Conservation (phyloP, 2,888 invertebrate genomes). For the Pristionchus exspectatus region DNA sequence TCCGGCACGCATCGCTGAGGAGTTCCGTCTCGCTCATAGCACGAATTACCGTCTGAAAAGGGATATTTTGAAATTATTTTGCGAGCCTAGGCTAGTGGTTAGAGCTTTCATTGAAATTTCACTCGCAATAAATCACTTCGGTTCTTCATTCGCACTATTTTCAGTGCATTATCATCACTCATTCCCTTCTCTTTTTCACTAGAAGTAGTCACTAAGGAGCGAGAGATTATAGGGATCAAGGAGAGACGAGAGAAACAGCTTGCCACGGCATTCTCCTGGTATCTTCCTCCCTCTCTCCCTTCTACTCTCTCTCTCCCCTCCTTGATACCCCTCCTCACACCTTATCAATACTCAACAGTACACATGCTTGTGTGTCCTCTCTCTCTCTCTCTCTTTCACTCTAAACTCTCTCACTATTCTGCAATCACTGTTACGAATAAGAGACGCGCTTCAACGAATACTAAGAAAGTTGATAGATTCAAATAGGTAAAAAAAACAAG, state of each 20-base stretch:
- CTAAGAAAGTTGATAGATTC: neutral
- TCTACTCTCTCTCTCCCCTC: neutral
- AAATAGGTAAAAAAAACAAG: neutral
- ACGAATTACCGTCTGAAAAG: constrained; percentile 68
- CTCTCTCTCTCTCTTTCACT: neutral
- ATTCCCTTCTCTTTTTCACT: neutral
- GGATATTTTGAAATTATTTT: neutral
- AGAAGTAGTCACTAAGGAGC: neutral
- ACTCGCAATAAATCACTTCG: neutral
- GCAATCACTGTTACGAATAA: neutral
- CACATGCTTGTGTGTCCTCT: constrained; percentile 42
- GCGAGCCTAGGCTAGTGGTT: neutral
- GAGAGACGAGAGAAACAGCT: neutral
- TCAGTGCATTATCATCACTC: neutral
- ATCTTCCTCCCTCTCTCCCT: neutral
- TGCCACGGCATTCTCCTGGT: neutral
- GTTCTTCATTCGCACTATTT: neutral
- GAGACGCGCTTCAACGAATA: neutral
- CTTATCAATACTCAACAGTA: constrained; percentile 48
- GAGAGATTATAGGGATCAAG: neutral
- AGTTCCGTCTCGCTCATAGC: constrained; percentile 68
- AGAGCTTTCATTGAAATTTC: neutral
- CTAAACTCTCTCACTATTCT: neutral
- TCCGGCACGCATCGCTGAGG: constrained; percentile 88
- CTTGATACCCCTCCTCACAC: constrained; percentile 16